Evolutionary conservation across 35 echinoderm and acorn worm species (phyloP).

Genomic region (Apostichopus californicus): DNA sequence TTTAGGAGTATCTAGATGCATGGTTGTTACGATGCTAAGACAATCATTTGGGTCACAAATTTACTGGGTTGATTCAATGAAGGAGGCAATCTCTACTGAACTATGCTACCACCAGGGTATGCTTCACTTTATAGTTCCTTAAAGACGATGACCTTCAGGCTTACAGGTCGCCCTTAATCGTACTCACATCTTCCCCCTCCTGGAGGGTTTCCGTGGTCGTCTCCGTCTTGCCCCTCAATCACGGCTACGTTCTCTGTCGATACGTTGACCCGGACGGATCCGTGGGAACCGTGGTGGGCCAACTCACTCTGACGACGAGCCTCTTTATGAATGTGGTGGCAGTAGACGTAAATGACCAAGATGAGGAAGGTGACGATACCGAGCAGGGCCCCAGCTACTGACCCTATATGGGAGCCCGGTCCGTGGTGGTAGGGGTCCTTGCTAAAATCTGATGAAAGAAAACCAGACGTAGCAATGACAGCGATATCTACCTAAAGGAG

Average conservation of each 20-base stretch:
- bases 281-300: constrained; percentile 82
- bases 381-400: constrained; percentile 94
- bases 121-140: too few species aligned
- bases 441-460: not conserved
- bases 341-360: constrained; percentile 88
- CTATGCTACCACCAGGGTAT: too few species aligned
- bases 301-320: constrained; percentile 78
- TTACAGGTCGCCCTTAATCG: not conserved
- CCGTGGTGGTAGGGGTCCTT: constrained; percentile 25
- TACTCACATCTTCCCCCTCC: constrained; percentile 75
- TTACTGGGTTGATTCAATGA: not conserved
- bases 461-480: not conserved
- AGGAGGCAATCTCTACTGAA: too few species aligned
- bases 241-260: constrained; percentile 84
- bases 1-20: too few species aligned
- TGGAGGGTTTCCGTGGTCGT: constrained; percentile 62
- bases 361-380: constrained; percentile 86
- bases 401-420: constrained; percentile 87
- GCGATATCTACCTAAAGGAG: not conserved
- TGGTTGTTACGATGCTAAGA: not conserved
- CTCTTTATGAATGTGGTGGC: constrained; percentile 90
- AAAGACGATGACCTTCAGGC: too few species aligned
- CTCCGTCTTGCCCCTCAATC: constrained; percentile 60
- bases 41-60: not conserved
- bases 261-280: constrained; percentile 76